A percentile compares a stretch with the other conserved stretches of the same genome.
Evolutionary conservation across 2,888 invertebrate species (phyloP).

Genomic region (Latheticus oryzae): DNA sequence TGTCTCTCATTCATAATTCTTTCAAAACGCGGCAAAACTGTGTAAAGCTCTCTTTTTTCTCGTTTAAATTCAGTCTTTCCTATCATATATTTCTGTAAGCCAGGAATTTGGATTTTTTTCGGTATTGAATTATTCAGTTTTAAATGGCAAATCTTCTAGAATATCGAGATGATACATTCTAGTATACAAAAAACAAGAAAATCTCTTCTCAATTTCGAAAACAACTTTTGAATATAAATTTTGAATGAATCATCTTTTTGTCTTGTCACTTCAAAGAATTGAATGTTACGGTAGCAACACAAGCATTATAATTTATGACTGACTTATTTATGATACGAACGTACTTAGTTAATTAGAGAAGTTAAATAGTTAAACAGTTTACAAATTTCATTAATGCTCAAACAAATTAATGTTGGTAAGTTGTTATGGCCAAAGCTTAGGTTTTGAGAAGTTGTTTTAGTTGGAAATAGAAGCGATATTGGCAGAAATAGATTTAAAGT

Average conservation of each 20-base stretch:
- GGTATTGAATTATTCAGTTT: conserved; percentile 14
- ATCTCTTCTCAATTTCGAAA: conserved; percentile 8
- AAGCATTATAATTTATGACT: too few species aligned
- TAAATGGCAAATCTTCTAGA: conserved; percentile 8
- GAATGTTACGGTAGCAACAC: conserved; percentile 3
- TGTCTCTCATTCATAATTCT: too few species aligned
- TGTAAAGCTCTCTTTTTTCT: too few species aligned
- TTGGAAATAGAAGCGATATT: background rate
- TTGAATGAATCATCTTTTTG: conserved; percentile 4
- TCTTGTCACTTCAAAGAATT: conserved; percentile 3
- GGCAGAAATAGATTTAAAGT: background rate
- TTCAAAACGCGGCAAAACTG: too few species aligned
- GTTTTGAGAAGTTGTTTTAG: too few species aligned
- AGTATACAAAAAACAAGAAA: conserved; percentile 1
- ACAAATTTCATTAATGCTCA: too few species aligned
- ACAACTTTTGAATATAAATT: conserved; percentile 9
- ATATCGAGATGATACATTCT: background rate
- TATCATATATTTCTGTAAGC: conserved; percentile 10
- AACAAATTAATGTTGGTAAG: too few species aligned
- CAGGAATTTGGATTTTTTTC: conserved; percentile 15
- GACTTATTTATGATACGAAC: too few species aligned
- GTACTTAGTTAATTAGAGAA: too few species aligned
- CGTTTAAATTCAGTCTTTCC: too few species aligned
- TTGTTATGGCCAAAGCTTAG: too few species aligned
- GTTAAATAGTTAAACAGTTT: too few species aligned